These are phyloP conservation scores for Columba guinea DNA, from an alignment of 2,797 vertebrate species.

Conservation along the genomic window DNA sequence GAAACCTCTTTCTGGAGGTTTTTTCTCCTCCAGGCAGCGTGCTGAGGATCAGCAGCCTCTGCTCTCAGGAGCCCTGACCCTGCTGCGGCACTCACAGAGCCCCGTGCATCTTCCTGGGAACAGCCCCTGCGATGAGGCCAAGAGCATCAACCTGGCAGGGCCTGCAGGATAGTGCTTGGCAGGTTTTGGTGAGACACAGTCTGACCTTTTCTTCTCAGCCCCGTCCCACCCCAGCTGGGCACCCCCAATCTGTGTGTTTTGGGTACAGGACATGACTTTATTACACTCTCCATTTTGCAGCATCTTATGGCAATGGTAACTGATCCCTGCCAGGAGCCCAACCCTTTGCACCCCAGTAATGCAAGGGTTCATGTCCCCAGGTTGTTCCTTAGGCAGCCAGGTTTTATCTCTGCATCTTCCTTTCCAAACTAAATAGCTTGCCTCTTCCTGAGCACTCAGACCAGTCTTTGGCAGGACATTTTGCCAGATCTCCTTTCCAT, in stretches of 20 bases:
- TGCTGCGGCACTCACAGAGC: neutral
- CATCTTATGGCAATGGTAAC: neutral
- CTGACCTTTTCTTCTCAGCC: neutral
- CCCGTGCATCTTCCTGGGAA: neutral
- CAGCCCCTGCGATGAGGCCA: neutral
- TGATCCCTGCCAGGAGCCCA: neutral
- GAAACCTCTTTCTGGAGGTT: neutral
- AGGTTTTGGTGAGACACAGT: neutral
- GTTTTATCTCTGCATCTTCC: neutral
- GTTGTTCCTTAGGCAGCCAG: neutral
- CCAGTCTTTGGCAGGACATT: neutral
- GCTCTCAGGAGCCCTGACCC: neutral
- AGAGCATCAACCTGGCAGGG: neutral
- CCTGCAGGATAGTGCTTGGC: neutral
- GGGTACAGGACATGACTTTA: neutral
- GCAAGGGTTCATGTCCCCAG: neutral
- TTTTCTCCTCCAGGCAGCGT: fast-evolving
- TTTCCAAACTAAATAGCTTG: neutral
- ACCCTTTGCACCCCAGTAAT: fast-evolving
- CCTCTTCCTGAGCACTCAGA: neutral
- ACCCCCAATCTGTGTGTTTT: neutral
- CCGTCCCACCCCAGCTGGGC: neutral
- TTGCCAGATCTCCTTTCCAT: neutral
- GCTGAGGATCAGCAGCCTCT: neutral
- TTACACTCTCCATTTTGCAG: neutral